These are phyloP conservation scores for Tragelaphus buxtoni DNA, from an alignment of 2,113 vertebrate species.

Conservation along the genomic window DNA sequence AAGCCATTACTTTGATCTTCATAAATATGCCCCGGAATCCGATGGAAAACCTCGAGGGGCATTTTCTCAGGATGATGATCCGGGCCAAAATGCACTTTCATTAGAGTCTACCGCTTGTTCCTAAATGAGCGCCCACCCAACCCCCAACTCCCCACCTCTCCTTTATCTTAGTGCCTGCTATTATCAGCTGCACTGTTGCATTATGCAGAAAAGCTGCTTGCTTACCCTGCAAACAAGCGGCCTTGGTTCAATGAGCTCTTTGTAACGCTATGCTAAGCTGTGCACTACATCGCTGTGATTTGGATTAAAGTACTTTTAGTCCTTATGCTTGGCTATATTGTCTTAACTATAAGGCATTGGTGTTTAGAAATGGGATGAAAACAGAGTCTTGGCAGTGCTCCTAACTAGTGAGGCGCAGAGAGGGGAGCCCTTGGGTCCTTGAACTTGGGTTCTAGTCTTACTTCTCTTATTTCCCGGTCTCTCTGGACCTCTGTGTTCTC, in stretches of 20 bases:
- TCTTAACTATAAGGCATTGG: not conserved
- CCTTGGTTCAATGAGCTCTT: slow-evolving; percentile 60
- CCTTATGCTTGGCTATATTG: not conserved
- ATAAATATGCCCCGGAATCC: slow-evolving; percentile 60
- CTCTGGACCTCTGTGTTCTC: not conserved
- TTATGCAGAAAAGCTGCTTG: slow-evolving; percentile 70
- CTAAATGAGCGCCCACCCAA: slow-evolving; percentile 21
- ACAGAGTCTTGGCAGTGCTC: not conserved
- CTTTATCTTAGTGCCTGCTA: slow-evolving; percentile 45
- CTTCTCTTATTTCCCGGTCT: not conserved
- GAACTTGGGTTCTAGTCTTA: not conserved
- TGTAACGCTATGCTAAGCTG: slow-evolving; percentile 70
- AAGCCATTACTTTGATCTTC: slow-evolving; percentile 63
- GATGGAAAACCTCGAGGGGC: slow-evolving; percentile 61
- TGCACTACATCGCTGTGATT: slow-evolving; percentile 63
- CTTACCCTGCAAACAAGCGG: slow-evolving; percentile 49
- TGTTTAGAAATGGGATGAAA: slow-evolving; percentile 27
- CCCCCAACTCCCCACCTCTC: not conserved
- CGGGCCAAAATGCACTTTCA: slow-evolving; percentile 61
- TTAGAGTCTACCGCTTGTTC: slow-evolving; percentile 59
- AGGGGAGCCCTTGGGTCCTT: not conserved
- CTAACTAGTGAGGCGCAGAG: not conserved
- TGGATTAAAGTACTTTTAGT: slow-evolving; percentile 36
- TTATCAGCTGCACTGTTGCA: slow-evolving; percentile 69
- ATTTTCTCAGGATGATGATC: slow-evolving; percentile 58